These are phyloP conservation scores for Crocallis elinguaria DNA, from an alignment of 2,888 invertebrate genomes.

Conservation along the genomic window DNA sequence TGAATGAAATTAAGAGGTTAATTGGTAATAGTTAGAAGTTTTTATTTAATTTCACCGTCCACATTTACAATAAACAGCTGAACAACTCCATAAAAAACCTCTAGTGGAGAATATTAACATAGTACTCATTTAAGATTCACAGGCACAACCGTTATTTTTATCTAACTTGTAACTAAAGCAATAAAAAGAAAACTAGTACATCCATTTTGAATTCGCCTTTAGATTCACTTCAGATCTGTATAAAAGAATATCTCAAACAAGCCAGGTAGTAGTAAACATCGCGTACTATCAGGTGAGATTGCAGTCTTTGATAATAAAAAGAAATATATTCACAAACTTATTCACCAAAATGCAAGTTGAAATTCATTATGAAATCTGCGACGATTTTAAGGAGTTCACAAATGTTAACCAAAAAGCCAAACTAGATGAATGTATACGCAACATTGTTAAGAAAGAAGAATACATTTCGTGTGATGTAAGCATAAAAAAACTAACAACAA, in stretches of 20 bases:
- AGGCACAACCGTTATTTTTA: too few relatives aligned
- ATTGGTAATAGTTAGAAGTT: too few relatives aligned
- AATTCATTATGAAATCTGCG: constrained; percentile 12
- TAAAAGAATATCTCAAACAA: constrained; percentile 9
- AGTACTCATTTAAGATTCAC: too few relatives aligned
- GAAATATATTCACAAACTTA: not conserved
- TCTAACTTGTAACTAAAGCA: too few relatives aligned
- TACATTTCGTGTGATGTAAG: constrained; percentile 41
- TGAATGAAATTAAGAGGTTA: too few relatives aligned
- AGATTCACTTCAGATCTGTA: constrained; percentile 11
- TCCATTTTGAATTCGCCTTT: constrained; percentile 7
- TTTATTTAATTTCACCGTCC: too few relatives aligned
- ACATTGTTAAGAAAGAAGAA: constrained; percentile 41
- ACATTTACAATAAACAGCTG: too few relatives aligned
- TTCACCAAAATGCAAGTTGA: constrained; percentile 21
- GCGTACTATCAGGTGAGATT: too few relatives aligned
- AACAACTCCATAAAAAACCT: too few relatives aligned
- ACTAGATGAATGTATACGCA: constrained; percentile 37
- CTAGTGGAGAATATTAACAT: too few relatives aligned
- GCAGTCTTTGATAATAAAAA: too few relatives aligned
- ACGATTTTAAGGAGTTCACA: not conserved
- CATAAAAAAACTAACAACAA: constrained; percentile 41
- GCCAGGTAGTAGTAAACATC: too few relatives aligned
- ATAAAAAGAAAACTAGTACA: not conserved
- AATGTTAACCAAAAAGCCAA: constrained; percentile 13